These are phyloP conservation scores for Omphaloscelis lunosa DNA, from an alignment of 2,888 invertebrate species.

Conservation along the genomic window DNA sequence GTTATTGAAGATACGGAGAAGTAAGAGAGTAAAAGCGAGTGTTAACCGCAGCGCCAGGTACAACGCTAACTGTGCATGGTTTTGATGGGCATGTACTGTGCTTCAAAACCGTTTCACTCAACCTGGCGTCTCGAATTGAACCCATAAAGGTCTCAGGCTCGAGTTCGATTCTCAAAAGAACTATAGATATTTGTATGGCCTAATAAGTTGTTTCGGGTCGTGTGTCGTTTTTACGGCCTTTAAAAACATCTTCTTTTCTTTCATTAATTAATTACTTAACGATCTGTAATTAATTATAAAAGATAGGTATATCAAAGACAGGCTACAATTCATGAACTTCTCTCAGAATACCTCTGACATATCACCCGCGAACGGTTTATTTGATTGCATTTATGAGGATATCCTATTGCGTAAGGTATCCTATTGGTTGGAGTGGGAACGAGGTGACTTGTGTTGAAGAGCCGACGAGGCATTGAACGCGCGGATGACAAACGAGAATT, in stretches of 20 bases:
- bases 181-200: not conserved
- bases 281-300: not conserved
- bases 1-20: not conserved
- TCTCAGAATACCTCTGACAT: not conserved
- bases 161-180: not conserved
- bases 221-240: not conserved
- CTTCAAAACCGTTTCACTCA: no score
- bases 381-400: constrained; percentile 38
- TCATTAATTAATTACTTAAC: no score
- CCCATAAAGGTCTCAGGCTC: not conserved
- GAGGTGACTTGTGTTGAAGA: constrained; percentile 7
- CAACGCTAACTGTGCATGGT: not conserved
- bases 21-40: not conserved
- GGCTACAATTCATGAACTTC: not conserved
- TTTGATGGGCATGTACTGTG: no score
- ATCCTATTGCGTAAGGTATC: constrained; percentile 54
- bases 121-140: no score
- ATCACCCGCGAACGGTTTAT: constrained; percentile 14
- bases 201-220: not conserved
- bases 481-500: not conserved
- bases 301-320: not conserved
- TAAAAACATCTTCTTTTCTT: not conserved
- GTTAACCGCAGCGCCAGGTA: not conserved
- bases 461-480: not conserved
- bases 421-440: constrained; percentile 25